Conservation (phyloP, 1,140 invertebrate species). For the Leptopilina clavipes region DNA sequence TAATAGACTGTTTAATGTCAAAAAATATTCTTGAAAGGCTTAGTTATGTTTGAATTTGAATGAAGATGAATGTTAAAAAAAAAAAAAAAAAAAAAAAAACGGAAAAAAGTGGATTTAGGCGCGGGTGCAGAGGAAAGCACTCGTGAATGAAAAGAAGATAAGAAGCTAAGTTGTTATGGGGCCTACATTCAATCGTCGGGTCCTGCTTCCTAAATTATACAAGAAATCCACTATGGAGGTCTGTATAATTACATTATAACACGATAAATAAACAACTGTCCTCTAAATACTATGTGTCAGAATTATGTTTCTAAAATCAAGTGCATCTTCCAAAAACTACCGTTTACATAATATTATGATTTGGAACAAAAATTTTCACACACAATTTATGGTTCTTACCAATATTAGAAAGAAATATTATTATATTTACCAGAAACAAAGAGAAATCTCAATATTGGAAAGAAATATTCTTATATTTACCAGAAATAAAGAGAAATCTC, state of each 20-base stretch:
- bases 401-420: too few relatives aligned
- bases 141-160: conserved; percentile 12
- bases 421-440: too few relatives aligned
- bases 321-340: conserved; percentile 27
- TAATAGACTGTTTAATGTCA: neutral
- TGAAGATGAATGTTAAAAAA: neutral
- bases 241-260: conserved; percentile 56
- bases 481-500: too few relatives aligned
- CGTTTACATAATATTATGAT: neutral
- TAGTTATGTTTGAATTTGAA: neutral
- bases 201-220: conserved; percentile 43
- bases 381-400: neutral
- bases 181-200: conserved; percentile 18
- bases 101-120: conserved; percentile 23
- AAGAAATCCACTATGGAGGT: conserved; percentile 43
- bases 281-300: neutral
- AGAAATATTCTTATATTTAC: too few relatives aligned
- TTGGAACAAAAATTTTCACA: neutral
- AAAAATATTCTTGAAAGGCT: neutral
- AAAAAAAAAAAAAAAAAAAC: neutral
- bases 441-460: too few relatives aligned
- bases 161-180: conserved; percentile 1
- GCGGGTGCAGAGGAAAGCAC: conserved; percentile 8
- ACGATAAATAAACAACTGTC: conserved; percentile 49
- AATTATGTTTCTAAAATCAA: neutral